A percentile compares a stretch with the other conserved stretches of the same genome.
These are phyloP conservation scores for Arizona elegans DNA, from an alignment of 2,113 vertebrate species.

Conservation along the genomic window DNA sequence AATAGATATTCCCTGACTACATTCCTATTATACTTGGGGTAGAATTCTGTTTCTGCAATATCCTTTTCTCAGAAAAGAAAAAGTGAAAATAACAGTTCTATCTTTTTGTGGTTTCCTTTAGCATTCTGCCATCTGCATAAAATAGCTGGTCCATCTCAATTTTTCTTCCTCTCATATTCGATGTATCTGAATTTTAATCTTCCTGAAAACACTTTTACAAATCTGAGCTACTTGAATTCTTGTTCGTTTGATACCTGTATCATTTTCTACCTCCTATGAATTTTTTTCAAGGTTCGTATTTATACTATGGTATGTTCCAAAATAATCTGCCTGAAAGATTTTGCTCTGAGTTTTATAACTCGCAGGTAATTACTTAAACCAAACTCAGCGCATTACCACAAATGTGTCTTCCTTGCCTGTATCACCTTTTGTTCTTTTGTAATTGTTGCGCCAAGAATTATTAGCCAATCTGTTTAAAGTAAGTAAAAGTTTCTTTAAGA, in stretches of 20 bases:
- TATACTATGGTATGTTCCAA: not conserved
- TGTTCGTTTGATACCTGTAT: not conserved
- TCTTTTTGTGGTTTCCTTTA: not conserved
- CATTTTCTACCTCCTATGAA: not conserved
- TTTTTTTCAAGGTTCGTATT: not conserved
- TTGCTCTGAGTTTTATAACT: not conserved
- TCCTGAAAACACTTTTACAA: not conserved
- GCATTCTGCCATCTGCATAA: not conserved
- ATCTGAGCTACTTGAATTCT: not conserved
- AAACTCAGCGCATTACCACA: not conserved
- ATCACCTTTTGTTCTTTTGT: not conserved
- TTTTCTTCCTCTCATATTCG: not conserved
- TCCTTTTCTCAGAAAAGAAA: not conserved
- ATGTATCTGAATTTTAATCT: not conserved
- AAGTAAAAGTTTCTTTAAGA: conserved; percentile 2
- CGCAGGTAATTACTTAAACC: not conserved
- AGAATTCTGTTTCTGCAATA: not conserved
- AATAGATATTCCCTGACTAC: not conserved
- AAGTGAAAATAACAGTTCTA: not conserved
- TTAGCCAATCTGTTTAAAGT: conserved; percentile 11
- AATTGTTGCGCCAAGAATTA: conserved; percentile 5
- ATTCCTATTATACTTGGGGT: not conserved
- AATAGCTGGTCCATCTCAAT: not conserved
- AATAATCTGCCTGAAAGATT: not conserved
- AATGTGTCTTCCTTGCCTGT: not conserved